Base-by-base conservation (phyloP, 2,113 vertebrate genomes). In the Progne subis region DNA sequence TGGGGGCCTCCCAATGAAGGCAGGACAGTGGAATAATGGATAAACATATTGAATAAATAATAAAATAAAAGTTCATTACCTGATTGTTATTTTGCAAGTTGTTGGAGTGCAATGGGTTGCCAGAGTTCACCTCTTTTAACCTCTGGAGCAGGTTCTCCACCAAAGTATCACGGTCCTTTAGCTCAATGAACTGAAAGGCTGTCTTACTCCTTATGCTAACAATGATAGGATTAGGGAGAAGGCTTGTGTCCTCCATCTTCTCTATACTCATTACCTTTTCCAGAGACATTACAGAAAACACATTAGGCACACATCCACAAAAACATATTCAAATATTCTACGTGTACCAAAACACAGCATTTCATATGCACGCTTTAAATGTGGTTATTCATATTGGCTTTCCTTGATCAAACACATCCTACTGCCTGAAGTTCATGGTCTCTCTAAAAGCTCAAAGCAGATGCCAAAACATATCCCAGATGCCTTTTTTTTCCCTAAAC, bases 141-240 rank as follows among this genome's bases (percentile, higher is more conserved):
- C 98, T 96, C 71, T 76, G 59, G 34, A 98, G 98, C 63, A 99
- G 96, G 41, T 92, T 97, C 77, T 99, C 98, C 90, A 99, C 98
- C 96, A 99, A 96, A 91, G 86, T 93, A 10, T 99, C 98, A 24
- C 99, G 92, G 69, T 98, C 98, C 92, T 96, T 97, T 89, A 99
- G 98, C 90, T 99, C 99, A 37, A 99, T 99, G 92, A 99, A 98
- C 98, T 99, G 99, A 97, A 99, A 99, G 23, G 99, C 99, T 55
- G 96, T 98, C 96, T 99, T 99, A 41, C 98, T 98, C 61, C 98
- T 97, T 72, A 99, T 84, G 50, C 99, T 99, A 82, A 99, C 92
- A 20, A 99, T 99, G 92, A 99, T 98, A 11, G 99, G 99, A 72
- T 98, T 98, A 4, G 99, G 99, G 21, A 99, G 98, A 53, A 97